These are phyloP conservation scores for Scomber japonicus DNA, from an alignment of 2,113 vertebrate species.

Conservation along the genomic window DNA sequence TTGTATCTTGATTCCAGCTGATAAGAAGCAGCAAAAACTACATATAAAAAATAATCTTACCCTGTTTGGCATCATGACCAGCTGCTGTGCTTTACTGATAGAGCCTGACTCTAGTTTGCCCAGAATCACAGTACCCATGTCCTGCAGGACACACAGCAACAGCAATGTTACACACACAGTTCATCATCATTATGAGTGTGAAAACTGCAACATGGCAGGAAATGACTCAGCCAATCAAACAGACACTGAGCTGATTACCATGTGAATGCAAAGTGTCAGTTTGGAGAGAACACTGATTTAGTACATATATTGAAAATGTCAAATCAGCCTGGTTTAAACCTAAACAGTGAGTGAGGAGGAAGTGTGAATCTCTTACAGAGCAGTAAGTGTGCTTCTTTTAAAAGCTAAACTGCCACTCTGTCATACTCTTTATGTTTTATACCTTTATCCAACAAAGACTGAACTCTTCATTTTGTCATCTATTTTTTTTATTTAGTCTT, in stretches of 20 bases:
- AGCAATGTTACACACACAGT: neutral
- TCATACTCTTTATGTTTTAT: neutral
- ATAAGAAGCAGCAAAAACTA: neutral
- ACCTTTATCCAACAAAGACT: neutral
- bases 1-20: neutral
- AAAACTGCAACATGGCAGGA: neutral
- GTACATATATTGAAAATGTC: neutral
- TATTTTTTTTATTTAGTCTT: too few relatives aligned
- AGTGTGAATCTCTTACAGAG: neutral
- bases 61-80: slow-evolving; percentile 99
- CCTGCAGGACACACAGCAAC: slow-evolving; percentile 79
- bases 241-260: neutral
- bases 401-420: neutral
- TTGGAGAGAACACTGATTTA: neutral
- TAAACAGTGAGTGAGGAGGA: too few relatives aligned
- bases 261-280: too few relatives aligned
- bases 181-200: neutral
- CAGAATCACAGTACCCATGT: slow-evolving; percentile 97
- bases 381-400: neutral
- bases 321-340: too few relatives aligned
- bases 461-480: too few relatives aligned
- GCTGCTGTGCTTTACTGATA: slow-evolving; percentile 96
- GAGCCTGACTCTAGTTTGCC: slow-evolving; percentile 97
- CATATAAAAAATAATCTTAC: slow-evolving; percentile 74
- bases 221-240: neutral